These are phyloP conservation scores for Enoplosus armatus DNA, from an alignment of 2,797 vertebrate genomes.

Conservation along the genomic window DNA sequence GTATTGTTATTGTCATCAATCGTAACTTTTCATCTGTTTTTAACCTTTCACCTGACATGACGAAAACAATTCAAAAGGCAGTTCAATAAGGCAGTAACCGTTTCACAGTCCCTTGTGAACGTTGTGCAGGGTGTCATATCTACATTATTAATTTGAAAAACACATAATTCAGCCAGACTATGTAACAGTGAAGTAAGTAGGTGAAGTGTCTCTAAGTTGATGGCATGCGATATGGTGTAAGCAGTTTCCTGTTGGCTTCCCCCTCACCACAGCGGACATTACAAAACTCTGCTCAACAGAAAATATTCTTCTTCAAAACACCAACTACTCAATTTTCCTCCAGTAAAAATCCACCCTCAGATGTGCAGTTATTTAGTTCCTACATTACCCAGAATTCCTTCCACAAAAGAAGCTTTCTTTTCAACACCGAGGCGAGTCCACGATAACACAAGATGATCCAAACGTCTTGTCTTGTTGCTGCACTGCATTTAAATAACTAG, in stretches of 20 bases:
- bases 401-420: background rate
- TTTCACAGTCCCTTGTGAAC: background rate
- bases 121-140: background rate
- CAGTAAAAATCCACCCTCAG: background rate
- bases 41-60: too few species aligned
- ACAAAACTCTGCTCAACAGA: background rate
- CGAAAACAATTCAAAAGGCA: too few species aligned
- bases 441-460: background rate
- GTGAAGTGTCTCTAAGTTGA: background rate
- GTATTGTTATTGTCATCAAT: too few species aligned
- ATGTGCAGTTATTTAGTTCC: background rate
- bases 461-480: background rate
- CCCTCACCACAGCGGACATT: background rate
- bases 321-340: background rate
- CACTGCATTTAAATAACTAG: background rate
- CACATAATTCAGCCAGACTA: background rate
- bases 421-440: background rate
- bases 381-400: background rate
- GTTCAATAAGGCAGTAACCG: slow-evolving; percentile 24
- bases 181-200: background rate
- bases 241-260: slow-evolving; percentile 9
- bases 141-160: background rate
- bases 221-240: background rate
- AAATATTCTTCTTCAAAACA: background rate
- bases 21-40: too few species aligned